These are phyloP conservation scores for Eurypyga helias DNA, from an alignment of 2,113 vertebrate genomes.

Conservation along the genomic window DNA sequence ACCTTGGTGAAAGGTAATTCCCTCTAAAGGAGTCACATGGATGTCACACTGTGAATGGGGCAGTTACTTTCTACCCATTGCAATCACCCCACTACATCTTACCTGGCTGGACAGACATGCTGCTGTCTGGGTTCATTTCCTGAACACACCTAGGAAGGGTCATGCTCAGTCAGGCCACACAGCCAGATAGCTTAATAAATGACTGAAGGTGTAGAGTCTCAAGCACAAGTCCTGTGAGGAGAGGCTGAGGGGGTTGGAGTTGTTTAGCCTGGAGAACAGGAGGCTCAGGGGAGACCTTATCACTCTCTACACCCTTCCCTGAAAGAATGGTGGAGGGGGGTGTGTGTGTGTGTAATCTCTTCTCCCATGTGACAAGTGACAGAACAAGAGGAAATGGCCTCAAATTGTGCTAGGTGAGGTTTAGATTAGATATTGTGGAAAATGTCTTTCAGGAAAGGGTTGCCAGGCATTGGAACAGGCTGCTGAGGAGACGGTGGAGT, in stretches of 20 bases:
- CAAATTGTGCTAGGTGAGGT: no score
- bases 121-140: background rate
- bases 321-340: accelerated
- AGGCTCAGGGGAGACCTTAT: accelerated
- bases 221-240: background rate
- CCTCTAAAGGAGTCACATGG: background rate
- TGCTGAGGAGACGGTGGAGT: no score
- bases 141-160: background rate
- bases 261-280: background rate
- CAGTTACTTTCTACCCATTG: background rate
- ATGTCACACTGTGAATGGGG: background rate
- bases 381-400: no score
- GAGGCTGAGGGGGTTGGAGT: accelerated
- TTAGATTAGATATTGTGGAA: no score
- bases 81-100: background rate
- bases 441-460: no score
- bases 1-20: background rate
- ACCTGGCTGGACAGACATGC: background rate
- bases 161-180: background rate
- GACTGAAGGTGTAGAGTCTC: background rate
- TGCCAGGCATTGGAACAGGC: no score
- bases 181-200: background rate
- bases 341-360: no score
- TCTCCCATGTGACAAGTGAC: no score
- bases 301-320: background rate